These are phyloP conservation scores for Stenodema calcarata DNA, from an alignment of 2,888 invertebrate species.

Conservation along the genomic window DNA sequence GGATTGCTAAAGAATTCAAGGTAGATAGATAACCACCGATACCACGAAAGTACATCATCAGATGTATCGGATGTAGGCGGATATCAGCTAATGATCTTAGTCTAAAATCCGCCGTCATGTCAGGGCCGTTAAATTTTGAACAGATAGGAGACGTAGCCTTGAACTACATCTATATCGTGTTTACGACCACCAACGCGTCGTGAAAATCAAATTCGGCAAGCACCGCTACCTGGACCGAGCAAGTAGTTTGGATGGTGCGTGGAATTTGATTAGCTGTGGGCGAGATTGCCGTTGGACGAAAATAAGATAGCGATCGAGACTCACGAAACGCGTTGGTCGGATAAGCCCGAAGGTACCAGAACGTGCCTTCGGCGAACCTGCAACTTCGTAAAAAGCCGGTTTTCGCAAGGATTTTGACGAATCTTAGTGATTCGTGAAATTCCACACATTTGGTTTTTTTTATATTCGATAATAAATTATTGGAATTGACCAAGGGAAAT, in stretches of 20 bases:
- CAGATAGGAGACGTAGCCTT: not conserved
- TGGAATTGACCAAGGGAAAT: too few species aligned
- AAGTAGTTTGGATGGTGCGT: not conserved
- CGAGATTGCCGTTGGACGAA: not conserved
- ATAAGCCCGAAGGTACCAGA: not conserved
- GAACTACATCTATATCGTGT: not conserved
- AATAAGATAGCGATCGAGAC: not conserved
- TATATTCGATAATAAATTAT: too few species aligned
- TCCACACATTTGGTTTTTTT: too few species aligned
- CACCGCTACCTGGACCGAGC: not conserved
- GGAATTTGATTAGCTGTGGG: not conserved
- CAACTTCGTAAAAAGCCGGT: too few species aligned
- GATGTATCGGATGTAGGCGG: too few species aligned
- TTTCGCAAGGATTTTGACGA: too few species aligned
- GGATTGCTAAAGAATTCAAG: too few species aligned
- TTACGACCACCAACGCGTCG: not conserved
- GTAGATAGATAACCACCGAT: too few species aligned
- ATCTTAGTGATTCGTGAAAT: too few species aligned
- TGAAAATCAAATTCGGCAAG: not conserved
- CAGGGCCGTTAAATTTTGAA: not conserved
- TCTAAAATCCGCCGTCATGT: too few species aligned
- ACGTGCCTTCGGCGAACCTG: not conserved
- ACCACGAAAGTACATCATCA: too few species aligned
- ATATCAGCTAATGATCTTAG: too few species aligned
- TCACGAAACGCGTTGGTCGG: not conserved